Base-by-base conservation (phyloP, 92 coral and sea anemone genomes). In the Micromussa lordhowensis region DNA sequence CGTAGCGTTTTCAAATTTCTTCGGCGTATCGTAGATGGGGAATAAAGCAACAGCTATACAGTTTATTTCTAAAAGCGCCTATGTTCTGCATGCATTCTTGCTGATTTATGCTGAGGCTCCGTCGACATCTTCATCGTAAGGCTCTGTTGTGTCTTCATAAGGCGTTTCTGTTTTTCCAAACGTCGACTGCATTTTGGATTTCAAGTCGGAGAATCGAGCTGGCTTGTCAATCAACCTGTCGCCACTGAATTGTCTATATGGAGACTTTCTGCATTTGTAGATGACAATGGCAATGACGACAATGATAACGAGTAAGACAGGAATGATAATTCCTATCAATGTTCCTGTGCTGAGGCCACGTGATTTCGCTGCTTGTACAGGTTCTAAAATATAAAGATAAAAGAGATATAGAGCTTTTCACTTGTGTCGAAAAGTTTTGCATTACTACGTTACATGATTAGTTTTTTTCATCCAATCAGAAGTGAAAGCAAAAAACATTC, bases 271-370 rank as follows among this genome's bases (percentile, higher is more conserved):
- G 69, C 88, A 93, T 68, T 90, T 92, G 75, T 86, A 94, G 74
- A 93, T 53, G n/a, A 93, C 76, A 0, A 94, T 77, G 2, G 75
- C 95, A 15, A 81, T 13, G 40, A 94, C 88, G 48, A 95, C 40
- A 18, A 91, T 21, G 15, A 89, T 34, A 19, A 94, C 69, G 28
- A 88, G 34, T 7, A 85, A 44, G 9, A 90, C 71, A 24, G 87
- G 77, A 21, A 89, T 70, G 28, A 87, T 80, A 3, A 93, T 93
- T 35, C 91, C 94, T 0, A 85, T 86, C 26, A 93, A 44, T 49
- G 89, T 89, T 44, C 98, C 98, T 1, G 84, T 79, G 82, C 95
- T 89, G 30, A 93, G 78, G 31, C 87, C 68, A 1, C 53, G 49
- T 7, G 44, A 28, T 15, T 78, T 77, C 26, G 68, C 77, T 6